Conservation (phyloP, 2,113 vertebrate species). For the Halichoerus grypus region DNA sequence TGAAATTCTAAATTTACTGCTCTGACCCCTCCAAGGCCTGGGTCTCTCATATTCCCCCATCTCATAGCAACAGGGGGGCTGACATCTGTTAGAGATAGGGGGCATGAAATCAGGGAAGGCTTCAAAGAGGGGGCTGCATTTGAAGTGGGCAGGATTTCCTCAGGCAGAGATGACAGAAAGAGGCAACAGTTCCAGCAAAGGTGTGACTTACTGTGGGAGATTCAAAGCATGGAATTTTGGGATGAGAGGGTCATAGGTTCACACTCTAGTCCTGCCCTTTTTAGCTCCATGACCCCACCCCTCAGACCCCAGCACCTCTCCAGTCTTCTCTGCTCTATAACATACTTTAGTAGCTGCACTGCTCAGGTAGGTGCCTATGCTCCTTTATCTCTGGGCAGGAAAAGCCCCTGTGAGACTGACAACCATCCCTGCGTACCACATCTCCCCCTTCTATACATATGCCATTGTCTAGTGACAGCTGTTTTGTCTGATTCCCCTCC, state of each 20-base stretch:
- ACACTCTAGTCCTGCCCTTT: background rate
- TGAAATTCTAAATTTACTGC: background rate
- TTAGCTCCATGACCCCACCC: background rate
- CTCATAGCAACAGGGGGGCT: background rate
- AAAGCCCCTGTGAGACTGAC: background rate
- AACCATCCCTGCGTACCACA: background rate
- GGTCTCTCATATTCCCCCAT: background rate
- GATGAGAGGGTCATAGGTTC: background rate
- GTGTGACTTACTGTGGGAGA: background rate
- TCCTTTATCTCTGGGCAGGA: background rate
- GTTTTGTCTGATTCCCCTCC: background rate
- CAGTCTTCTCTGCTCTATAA: background rate
- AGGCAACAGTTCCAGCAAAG: background rate
- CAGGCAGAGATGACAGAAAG: background rate
- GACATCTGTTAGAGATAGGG: background rate
- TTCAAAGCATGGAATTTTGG: background rate
- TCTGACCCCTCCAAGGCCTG: background rate
- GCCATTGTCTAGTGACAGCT: background rate
- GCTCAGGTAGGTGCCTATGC: background rate
- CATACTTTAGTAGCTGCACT: background rate
- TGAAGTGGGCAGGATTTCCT: background rate
- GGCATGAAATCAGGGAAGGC: background rate
- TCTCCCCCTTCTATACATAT: background rate
- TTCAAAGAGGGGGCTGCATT: background rate
- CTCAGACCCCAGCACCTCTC: background rate